Evolutionary conservation across 1,140 invertebrate genomes (phyloP).

Genomic region (Procambarus clarkii): DNA sequence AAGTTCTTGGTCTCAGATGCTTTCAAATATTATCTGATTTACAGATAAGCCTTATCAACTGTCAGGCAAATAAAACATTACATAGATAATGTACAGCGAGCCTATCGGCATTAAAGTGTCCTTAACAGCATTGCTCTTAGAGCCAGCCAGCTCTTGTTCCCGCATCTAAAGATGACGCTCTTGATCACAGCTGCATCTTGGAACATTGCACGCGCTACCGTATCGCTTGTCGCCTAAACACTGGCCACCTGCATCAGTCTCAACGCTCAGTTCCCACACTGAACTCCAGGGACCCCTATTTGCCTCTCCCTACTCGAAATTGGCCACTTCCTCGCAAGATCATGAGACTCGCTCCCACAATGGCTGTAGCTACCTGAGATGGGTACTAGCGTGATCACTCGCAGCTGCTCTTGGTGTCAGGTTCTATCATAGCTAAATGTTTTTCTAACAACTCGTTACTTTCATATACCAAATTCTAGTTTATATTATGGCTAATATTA

Average conservation of each 20-base stretch:
- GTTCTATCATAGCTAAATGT: neutral
- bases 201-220: neutral
- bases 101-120: no score
- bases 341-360: constrained; percentile 50
- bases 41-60: constrained; percentile 35
- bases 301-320: constrained; percentile 24
- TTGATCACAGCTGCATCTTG: no score
- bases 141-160: no score
- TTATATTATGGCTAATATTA: no score
- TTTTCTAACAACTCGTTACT: neutral
- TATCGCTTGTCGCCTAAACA: neutral
- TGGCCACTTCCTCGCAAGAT: constrained; percentile 61
- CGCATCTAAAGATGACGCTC: no score
- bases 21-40: neutral
- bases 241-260: constrained; percentile 52
- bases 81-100: neutral
- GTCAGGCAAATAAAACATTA: neutral
- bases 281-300: constrained; percentile 9
- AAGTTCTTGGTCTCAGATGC: neutral
- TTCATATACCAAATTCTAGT: no score
- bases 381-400: neutral
- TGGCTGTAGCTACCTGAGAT: constrained; percentile 46
- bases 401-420: constrained; percentile 22
- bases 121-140: no score
- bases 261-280: constrained; percentile 38